These are phyloP conservation scores for Grammomys surdaster DNA, from an alignment of 2,113 vertebrate genomes.

Conservation along the genomic window DNA sequence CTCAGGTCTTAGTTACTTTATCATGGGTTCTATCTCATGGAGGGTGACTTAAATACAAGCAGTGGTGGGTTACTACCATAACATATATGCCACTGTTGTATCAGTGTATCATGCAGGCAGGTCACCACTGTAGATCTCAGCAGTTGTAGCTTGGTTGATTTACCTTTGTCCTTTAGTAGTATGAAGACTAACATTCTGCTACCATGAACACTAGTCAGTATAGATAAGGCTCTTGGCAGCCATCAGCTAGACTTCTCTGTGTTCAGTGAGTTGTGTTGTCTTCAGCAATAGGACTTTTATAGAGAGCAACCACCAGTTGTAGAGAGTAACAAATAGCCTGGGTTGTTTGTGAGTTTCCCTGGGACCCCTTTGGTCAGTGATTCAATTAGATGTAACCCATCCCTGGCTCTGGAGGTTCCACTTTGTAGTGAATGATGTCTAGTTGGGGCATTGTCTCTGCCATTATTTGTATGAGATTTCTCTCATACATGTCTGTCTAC, in stretches of 20 bases:
- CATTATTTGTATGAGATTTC: background rate
- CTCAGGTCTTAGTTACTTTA: background rate
- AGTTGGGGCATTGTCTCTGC: background rate
- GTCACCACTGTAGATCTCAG: background rate
- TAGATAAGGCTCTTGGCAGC: background rate
- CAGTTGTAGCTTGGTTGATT: background rate
- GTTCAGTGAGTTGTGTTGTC: background rate
- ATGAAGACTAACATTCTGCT: background rate
- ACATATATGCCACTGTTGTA: background rate
- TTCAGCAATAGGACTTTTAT: background rate
- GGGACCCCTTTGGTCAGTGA: background rate
- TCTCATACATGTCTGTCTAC: background rate
- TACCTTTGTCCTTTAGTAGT: background rate
- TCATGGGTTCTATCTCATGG: background rate
- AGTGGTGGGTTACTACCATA: background rate
- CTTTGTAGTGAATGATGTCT: background rate
- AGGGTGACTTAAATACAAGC: background rate
- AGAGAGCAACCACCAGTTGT: background rate
- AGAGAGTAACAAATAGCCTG: background rate
- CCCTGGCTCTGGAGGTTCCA: background rate
- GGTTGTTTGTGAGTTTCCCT: background rate
- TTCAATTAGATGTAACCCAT: background rate
- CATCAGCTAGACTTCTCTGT: background rate
- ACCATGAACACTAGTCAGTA: background rate
- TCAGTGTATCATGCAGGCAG: background rate